Evolutionary conservation across 2,797 vertebrate genomes (phyloP).

Genomic region (Rhincodon typus): DNA sequence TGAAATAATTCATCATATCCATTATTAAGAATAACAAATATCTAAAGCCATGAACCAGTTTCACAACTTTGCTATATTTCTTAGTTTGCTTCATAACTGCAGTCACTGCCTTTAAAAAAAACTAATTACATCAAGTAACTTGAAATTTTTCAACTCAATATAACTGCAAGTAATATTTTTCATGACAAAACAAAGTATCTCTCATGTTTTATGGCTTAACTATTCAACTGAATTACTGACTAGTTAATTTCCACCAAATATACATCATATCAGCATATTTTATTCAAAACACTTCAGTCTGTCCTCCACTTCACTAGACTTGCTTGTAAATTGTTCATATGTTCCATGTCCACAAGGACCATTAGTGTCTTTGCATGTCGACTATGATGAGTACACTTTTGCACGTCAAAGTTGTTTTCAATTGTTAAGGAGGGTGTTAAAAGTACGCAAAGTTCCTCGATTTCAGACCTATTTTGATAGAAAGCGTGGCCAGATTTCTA

Average conservation of each 20-base stretch:
- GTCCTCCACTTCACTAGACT: not conserved
- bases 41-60: not conserved
- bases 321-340: not conserved
- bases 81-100: not conserved
- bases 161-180: not conserved
- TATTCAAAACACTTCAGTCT: not conserved
- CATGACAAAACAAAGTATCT: too few relatives aligned
- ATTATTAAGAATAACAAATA: conserved; percentile 3
- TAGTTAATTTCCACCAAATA: not conserved
- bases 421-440: not conserved
- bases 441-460: too few relatives aligned
- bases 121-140: not conserved
- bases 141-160: not conserved
- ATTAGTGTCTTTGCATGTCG: not conserved
- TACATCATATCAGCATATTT: not conserved
- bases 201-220: not conserved
- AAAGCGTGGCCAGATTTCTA: too few relatives aligned
- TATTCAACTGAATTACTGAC: not conserved
- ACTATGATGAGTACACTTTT: not conserved
- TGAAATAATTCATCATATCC: not conserved
- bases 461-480: too few relatives aligned
- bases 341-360: not conserved
- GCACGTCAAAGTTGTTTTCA: not conserved
- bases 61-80: not conserved
- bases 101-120: not conserved